Evolutionary conservation across 2,797 vertebrate species (phyloP).

Genomic region (Parambassis ranga): DNA sequence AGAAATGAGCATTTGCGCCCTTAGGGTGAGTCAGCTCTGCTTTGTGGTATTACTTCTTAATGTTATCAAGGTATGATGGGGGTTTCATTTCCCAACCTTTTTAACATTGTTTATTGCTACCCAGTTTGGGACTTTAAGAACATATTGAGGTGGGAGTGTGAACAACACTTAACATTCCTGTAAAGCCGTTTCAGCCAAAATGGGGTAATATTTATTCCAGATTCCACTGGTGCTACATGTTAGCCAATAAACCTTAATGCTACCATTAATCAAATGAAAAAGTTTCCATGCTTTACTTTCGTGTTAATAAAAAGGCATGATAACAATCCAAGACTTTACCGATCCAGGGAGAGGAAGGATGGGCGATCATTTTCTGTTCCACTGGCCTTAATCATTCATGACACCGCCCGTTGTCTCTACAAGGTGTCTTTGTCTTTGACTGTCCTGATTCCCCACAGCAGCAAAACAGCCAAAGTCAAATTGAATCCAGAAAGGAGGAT

Average conservation of each 20-base stretch:
- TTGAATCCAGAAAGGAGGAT: conserved; percentile 80
- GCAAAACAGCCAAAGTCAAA: conserved; percentile 78
- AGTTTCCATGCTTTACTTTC: conserved; percentile 31
- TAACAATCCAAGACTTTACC: conserved; percentile 21
- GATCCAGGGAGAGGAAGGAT: conserved; percentile 43
- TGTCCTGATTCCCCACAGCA: conserved; percentile 67
- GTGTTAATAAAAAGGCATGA: conserved; percentile 32
- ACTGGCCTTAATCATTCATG: conserved; percentile 66
- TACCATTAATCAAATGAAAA: conserved; percentile 33
- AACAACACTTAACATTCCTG: conserved; percentile 31
- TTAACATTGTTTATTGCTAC: conserved; percentile 79
- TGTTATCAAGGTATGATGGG: conserved; percentile 72
- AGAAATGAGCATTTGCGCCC: conserved; percentile 72
- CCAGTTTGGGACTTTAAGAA: conserved; percentile 57
- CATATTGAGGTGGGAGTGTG: conserved; percentile 34
- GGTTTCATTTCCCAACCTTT: conserved; percentile 67
- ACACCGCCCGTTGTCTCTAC: conserved; percentile 67
- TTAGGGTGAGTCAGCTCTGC: conserved; percentile 67
- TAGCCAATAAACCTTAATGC: conserved; percentile 31
- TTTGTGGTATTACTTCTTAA: conserved; percentile 75
- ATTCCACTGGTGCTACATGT: conserved; percentile 10
- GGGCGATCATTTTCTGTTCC: conserved; percentile 64
- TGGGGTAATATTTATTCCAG: conserved; percentile 27
- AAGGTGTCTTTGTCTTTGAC: conserved; percentile 80
- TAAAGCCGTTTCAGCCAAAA: conserved; percentile 35